Evolutionary conservation across 1,140 invertebrate genomes (phyloP), one percentile per base, ranked within the genome.

Genomic region (Asobara japonica): DNA sequence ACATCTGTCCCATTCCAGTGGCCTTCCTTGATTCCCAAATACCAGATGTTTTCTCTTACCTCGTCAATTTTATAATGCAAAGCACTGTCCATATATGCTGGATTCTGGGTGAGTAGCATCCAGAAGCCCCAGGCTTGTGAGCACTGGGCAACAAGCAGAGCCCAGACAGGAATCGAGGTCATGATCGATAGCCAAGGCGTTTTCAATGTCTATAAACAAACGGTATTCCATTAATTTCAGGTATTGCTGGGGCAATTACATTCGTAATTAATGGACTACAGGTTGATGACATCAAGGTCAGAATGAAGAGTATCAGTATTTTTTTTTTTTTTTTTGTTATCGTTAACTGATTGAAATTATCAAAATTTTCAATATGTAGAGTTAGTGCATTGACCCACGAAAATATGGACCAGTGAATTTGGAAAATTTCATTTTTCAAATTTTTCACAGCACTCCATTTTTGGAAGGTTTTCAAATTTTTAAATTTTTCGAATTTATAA

Each of bases 81-180:
- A 0, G 97, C 92, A 61, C 92, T 91, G 56, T 91, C 92, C 89
- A 99, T 93, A 80, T 97, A 99, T 0, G 93, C 92, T 0, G 97
- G 98, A 75, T 98, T 93, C 83, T 96, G 92, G 0, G 95, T 97
- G 65, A 98, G 89, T 56, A 98, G 89, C 13, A 95, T 97, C 89
- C 96, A 97, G 80, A 96, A 96, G 0, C 96, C 96, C 96, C 96
- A 98, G 79, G 94, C 94, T 77, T 97, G 94, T 0, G 93, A 91
- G 79, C 94, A 94, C 77, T 98, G 95, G 0, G 91, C 91, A 1
- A 95, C 80, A 11, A 96, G 88, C 8, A 97, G 87, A 0, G 95
- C 93, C 93, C 94, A 96, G 33, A 98, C 91, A 0, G 95, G 93
- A 8, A 91, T 64, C 1, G 94, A 95, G 0, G 88, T 93, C 0